These are phyloP conservation scores for Thalassarche chlororhynchos DNA, from an alignment of 2,113 vertebrate species.

Conservation along the genomic window DNA sequence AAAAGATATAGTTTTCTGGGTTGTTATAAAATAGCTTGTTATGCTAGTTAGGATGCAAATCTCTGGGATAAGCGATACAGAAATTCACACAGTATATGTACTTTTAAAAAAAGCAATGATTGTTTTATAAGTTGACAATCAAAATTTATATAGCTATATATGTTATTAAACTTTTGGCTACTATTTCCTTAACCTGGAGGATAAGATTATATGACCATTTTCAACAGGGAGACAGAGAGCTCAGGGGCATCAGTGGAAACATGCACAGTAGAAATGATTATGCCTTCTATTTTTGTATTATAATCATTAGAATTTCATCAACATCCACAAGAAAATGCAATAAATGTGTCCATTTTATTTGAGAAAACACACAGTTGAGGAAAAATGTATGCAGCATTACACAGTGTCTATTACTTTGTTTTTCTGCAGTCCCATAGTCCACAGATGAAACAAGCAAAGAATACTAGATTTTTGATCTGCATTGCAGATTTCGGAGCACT, in stretches of 20 bases:
- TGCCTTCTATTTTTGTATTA: neutral
- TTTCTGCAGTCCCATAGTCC: neutral
- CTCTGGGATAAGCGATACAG: neutral
- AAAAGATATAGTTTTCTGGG: neutral
- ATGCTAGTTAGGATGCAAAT: neutral
- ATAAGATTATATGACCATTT: neutral
- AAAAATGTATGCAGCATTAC: neutral
- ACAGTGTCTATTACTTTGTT: neutral
- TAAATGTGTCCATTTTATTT: neutral
- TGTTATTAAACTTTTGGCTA: neutral
- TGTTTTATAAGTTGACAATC: neutral
- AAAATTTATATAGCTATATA: neutral
- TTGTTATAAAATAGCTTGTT: neutral
- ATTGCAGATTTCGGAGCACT: neutral
- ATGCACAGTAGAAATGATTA: neutral
- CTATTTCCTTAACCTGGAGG: neutral
- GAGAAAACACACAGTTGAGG: neutral
- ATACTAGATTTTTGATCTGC: conserved; percentile 18
- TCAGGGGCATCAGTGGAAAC: neutral
- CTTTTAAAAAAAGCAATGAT: neutral
- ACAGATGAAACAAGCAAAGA: neutral
- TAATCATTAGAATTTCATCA: neutral
- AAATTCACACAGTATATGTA: neutral
- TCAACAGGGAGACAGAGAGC: neutral
- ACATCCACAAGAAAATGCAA: neutral